phyloP scores from a whole-genome alignment of 2,113 vertebrate species.

The Rissa tridactyla region DNA sequence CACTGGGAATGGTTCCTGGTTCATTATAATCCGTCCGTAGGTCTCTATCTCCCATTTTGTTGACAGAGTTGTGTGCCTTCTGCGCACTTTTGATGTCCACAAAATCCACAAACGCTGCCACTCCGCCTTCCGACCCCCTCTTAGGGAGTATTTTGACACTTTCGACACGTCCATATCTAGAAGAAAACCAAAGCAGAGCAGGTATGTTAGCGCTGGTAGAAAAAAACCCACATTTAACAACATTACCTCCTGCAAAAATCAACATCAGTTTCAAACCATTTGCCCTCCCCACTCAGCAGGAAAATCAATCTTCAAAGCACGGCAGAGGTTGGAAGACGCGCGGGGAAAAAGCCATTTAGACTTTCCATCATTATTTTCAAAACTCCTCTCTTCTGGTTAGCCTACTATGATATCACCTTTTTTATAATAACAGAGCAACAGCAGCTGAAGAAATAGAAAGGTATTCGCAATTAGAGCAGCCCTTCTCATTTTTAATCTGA shows the following conservation, averaged over 20 bases:
- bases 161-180: slow-evolving; percentile 98
- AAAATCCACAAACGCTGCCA: slow-evolving; percentile 99
- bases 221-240: not conserved
- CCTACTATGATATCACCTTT: not conserved
- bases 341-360: not conserved
- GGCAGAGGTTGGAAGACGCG: fast-evolving
- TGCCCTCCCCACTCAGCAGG: not conserved
- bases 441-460: not conserved
- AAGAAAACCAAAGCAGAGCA: slow-evolving; percentile 60
- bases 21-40: slow-evolving; percentile 99
- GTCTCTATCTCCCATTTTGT: slow-evolving; percentile 99
- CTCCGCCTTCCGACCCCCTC: slow-evolving; percentile 95
- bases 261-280: not conserved
- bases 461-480: not conserved
- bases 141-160: slow-evolving; percentile 99
- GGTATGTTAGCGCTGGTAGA: not conserved
- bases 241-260: not conserved
- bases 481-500: not conserved
- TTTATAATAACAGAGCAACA: not conserved
- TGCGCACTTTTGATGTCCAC: slow-evolving; percentile 99
- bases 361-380: not conserved
- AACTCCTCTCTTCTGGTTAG: not conserved
- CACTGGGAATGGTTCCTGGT: slow-evolving; percentile 97
- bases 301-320: not conserved
- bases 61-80: slow-evolving; percentile 99